phyloP scores from a whole-genome alignment of 2,113 vertebrate genomes.

The Mustela lutreola region DNA sequence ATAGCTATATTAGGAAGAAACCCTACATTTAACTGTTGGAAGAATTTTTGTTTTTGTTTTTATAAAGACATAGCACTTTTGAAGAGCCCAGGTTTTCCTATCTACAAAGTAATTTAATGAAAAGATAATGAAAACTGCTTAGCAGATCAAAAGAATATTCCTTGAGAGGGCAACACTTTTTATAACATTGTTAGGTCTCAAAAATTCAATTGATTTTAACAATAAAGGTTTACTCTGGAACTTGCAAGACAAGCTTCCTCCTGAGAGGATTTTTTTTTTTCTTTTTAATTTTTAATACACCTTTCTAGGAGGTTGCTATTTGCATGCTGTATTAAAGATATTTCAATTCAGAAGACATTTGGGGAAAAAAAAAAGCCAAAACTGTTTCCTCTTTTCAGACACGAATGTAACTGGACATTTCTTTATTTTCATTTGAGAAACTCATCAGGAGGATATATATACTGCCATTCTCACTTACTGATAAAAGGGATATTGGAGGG shows the following conservation, averaged over 20 bases:
- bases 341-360: constrained; percentile 18
- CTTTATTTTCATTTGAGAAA: constrained; percentile 60
- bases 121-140: neutral
- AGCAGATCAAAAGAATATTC: constrained; percentile 21
- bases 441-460: neutral
- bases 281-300: neutral
- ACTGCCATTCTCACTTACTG: constrained; percentile 45
- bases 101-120: neutral
- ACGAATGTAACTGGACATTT: neutral
- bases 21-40: neutral
- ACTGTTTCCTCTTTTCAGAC: neutral
- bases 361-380: neutral
- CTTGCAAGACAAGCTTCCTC: neutral
- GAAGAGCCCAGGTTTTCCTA: constrained; percentile 6
- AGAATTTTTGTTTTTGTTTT: neutral
- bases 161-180: neutral
- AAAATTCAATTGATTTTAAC: constrained; percentile 31
- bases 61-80: neutral
- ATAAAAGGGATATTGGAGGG: constrained; percentile 20
- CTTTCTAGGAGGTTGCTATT: constrained; percentile 5
- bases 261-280: neutral
- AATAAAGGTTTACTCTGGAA: neutral
- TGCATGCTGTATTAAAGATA: neutral
- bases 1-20: neutral
- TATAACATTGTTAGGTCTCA: neutral